Evolutionary conservation across 1,140 invertebrate species (phyloP).

Genomic region (Camponotus floridanus): DNA sequence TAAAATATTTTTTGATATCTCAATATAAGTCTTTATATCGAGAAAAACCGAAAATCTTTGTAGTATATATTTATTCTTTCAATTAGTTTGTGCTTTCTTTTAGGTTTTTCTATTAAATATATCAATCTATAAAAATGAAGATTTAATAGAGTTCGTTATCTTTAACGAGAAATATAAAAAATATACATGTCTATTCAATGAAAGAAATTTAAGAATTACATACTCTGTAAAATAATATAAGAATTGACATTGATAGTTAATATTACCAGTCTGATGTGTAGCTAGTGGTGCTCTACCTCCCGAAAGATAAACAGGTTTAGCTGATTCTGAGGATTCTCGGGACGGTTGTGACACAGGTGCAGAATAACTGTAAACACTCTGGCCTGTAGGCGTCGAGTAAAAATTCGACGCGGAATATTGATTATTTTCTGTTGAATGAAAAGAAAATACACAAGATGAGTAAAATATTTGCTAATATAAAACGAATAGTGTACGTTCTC

Average conservation of each 20-base stretch:
- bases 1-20: too few species aligned
- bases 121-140: background rate
- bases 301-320: slow-evolving; percentile 82
- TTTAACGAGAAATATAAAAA: slow-evolving; percentile 80
- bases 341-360: slow-evolving; percentile 81
- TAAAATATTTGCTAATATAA: slow-evolving; percentile 22
- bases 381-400: slow-evolving; percentile 79
- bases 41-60: too few species aligned
- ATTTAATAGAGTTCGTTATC: slow-evolving; percentile 75
- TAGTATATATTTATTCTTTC: background rate
- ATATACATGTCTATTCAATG: slow-evolving; percentile 18
- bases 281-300: slow-evolving; percentile 78
- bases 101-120: background rate
- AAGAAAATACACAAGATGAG: slow-evolving; percentile 19
- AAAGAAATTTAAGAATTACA: background rate
- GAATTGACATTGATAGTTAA: background rate
- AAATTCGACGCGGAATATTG: slow-evolving; percentile 82
- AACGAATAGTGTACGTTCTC: background rate
- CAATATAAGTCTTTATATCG: too few species aligned
- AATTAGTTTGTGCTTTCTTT: background rate
- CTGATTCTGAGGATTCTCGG: slow-evolving; percentile 79
- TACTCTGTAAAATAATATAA: background rate
- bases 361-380: slow-evolving; percentile 81
- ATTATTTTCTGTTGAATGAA: slow-evolving; percentile 76
- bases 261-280: slow-evolving; percentile 79